These are phyloP conservation scores for Trissoscelio sp. DNA, from an alignment of 2,888 invertebrate species.

Conservation along the genomic window DNA sequence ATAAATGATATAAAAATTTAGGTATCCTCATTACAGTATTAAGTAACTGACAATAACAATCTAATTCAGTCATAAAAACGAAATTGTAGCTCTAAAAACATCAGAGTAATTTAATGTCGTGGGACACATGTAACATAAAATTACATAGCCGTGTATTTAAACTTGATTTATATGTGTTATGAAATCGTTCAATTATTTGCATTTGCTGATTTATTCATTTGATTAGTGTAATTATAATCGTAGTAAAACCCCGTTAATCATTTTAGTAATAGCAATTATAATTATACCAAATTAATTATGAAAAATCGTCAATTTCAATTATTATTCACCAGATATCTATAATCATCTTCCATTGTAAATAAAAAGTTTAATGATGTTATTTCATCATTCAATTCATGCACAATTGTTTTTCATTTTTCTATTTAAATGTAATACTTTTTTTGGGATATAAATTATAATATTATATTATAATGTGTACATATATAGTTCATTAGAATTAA, in stretches of 20 bases:
- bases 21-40: not conserved
- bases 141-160: constrained; percentile 4
- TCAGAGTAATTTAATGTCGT: constrained; percentile 6
- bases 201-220: not conserved
- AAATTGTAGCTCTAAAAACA: constrained; percentile 7
- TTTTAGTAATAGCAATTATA: not conserved
- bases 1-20: too few species aligned
- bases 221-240: not conserved
- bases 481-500: too few species aligned
- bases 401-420: too few species aligned
- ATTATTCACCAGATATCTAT: not conserved
- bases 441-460: too few species aligned
- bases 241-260: not conserved
- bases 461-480: too few species aligned
- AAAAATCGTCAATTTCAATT: not conserved
- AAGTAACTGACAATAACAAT: not conserved
- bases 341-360: too few species aligned
- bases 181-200: constrained; percentile 9
- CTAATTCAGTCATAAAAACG: constrained; percentile 1
- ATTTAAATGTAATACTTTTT: too few species aligned
- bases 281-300: not conserved
- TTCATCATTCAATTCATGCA: too few species aligned
- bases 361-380: too few species aligned
- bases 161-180: constrained; percentile 12
- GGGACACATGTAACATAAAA: constrained; percentile 13